A percentile compares a stretch with the other conserved stretches of the same genome.
These are phyloP conservation scores for Darevskia nairensis DNA, from an alignment of 2,797 vertebrate species.

Conservation along the genomic window DNA sequence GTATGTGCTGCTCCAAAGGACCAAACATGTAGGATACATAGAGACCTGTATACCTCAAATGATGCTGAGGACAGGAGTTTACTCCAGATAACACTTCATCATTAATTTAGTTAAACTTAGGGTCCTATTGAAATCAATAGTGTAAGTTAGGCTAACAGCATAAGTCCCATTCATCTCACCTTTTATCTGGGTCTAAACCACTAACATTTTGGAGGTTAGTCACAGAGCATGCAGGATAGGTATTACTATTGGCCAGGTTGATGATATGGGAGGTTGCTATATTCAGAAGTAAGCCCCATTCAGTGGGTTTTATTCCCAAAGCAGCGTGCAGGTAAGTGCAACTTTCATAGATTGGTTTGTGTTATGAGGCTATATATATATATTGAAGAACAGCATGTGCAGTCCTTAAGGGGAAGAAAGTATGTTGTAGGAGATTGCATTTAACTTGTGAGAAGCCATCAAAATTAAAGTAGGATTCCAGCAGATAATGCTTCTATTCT, in stretches of 20 bases:
- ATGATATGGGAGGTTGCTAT: background rate
- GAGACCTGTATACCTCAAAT: background rate
- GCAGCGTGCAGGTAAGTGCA: background rate
- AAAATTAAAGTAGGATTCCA: constrained; percentile 12
- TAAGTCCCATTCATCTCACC: background rate
- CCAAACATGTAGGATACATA: background rate
- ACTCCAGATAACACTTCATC: background rate
- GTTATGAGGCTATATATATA: background rate
- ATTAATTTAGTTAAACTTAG: background rate
- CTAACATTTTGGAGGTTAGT: background rate
- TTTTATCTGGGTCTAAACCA: background rate
- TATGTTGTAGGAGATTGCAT: background rate
- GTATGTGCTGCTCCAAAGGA: background rate
- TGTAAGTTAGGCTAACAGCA: background rate
- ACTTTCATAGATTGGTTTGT: background rate
- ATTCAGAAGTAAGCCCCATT: too few species aligned
- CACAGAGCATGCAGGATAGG: background rate
- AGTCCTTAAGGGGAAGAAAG: background rate
- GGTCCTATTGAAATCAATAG: background rate
- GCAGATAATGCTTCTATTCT: background rate
- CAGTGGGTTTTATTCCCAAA: background rate
- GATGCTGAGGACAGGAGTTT: background rate
- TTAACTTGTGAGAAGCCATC: background rate
- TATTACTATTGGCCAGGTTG: background rate
- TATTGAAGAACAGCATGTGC: background rate